Base-by-base conservation (phyloP, 2,797 vertebrate species). In the Anguilla obscura region DNA sequence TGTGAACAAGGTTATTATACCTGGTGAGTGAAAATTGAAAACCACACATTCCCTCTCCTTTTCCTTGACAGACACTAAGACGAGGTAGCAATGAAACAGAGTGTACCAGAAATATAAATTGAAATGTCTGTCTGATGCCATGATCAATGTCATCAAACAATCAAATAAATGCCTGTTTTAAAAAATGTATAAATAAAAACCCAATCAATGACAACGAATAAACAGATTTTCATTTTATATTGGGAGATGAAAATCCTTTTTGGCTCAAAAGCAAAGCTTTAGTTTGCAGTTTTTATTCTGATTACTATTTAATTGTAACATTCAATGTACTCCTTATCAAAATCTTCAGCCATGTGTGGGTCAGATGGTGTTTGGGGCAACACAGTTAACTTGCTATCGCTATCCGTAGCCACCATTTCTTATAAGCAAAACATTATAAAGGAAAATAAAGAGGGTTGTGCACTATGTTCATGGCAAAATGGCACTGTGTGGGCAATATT, bases 1-100 rank as follows among this genome's bases (percentile, higher is more conserved):
- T 90, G 89, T 89, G 89, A 93, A 88, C 85, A 84, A 85, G 84
- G 89, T 86, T 87, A 91, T 89, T n/a, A 52, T 66, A 83, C 66
- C 87, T 88, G 79, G 87, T 9, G 45, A 36, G 30, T 50, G 12
- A 27, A 36, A 6, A 56, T 27, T 80, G 21, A 63, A 66, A 14
- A 21, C 10, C 56, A 50, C 84, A 79, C 33, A 85, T 50, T 66
- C 56, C 54, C 30, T 36, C 10, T 58, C 10, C 45, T 63, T 60
- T 45, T 58, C 86, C 54, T 12, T 69, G 27, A 45, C 48, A 66
- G 48, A 66, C 21, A 66, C 80, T 66, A 27, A 48, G 33, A 54
- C 33, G 24, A 40, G 83, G 80, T 40, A 84, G 69, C 60, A 86
- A 76, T 36, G 66, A 71, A 71, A 71, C 6, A 12, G 9, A 12